phyloP scores from a whole-genome alignment of 2,113 vertebrate species.

The Peromyscus californicus region DNA sequence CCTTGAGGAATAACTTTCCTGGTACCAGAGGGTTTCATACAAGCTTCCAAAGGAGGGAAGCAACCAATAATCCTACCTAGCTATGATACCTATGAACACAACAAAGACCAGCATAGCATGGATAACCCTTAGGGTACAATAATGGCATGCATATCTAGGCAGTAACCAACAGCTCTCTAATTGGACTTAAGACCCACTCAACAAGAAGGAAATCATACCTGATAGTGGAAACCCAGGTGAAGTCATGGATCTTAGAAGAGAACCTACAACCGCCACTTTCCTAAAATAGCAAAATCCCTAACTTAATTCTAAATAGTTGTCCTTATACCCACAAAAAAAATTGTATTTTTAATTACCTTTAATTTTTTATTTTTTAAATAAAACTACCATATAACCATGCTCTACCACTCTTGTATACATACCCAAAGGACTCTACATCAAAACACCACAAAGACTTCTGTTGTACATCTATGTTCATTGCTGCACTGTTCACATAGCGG shows the following conservation, averaged over 20 bases:
- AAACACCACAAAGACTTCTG: background rate
- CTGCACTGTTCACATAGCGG: background rate
- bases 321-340: background rate
- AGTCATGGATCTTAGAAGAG: background rate
- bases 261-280: background rate
- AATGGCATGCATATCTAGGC: background rate
- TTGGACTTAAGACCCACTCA: background rate
- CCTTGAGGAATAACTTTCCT: background rate
- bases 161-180: background rate
- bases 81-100: background rate
- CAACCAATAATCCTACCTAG: background rate
- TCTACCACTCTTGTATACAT: background rate
- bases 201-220: background rate
- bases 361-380: background rate
- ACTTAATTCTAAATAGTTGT: background rate
- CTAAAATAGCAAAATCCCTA: background rate
- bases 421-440: background rate
- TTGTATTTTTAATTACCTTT: background rate
- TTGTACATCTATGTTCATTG: background rate
- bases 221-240: background rate
- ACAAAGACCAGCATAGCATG: background rate
- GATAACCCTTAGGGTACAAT: background rate
- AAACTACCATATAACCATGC: background rate
- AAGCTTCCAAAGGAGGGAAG: background rate
- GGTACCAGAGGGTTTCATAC: background rate